Evolutionary conservation across 2,888 invertebrate genomes (phyloP), one percentile per base, ranked within the genome.

Genomic region (Drosophila melanosoma): DNA sequence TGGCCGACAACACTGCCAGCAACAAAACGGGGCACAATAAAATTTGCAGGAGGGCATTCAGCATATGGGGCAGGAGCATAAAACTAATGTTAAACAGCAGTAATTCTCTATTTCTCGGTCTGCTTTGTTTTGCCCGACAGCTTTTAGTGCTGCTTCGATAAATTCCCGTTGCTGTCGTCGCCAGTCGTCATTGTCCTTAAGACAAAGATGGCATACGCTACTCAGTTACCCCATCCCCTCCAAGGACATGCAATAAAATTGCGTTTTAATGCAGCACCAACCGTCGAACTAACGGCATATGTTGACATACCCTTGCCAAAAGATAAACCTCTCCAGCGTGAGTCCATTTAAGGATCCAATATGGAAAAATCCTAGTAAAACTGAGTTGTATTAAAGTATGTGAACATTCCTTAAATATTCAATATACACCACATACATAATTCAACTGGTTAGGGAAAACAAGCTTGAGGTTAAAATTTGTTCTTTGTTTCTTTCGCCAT

Each of bases 171-270:
- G 64, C 68, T 82, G 82, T 76, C 84, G 61, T 72, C 54, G 71
- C 65, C 68, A 69, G 74, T 56, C 72, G 68, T 74, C 81, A 74
- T 74, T 69, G 84, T 74, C 74, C 87, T 77, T 75, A 83, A 82
- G 82, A 82, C 80, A 82, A 83, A 77, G 84, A 87, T 86, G 79
- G 76, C 66, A 59, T 40, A 49, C 67, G 70, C 67, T 73, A 77
- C 49, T 65, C 52, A 65, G 71, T 65, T 48, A 63, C 62, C 72
- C 67, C 66, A 76, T 57, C 65, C 64, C 79, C 65, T 72, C 65
- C 82, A 76, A 76, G 87, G 87, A 81, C 80, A 79, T 84, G 84
- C 87, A 82, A 87, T 84, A 87, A 84, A 87, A 87, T 82, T 87
- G 83, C 83, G 85, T 85, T 82, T 87, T 84, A 84, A 81, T 87